phyloP scores from a whole-genome alignment of 2,797 vertebrate genomes.

The Pantherophis alleghaniensis region DNA sequence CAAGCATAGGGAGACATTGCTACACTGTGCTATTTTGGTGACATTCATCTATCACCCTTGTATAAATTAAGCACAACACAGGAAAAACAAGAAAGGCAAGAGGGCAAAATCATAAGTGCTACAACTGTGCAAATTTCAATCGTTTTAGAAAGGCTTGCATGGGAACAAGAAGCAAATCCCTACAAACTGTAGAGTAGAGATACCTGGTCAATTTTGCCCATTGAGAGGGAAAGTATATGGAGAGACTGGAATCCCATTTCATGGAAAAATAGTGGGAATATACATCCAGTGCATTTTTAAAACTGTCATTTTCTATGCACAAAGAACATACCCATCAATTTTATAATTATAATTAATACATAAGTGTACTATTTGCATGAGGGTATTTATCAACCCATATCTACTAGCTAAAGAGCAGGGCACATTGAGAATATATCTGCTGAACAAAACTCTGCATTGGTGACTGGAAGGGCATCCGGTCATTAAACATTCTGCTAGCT shows the following conservation, averaged over 20 bases:
- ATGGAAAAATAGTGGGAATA: background rate
- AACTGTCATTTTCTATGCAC: constrained; percentile 11
- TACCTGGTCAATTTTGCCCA: background rate
- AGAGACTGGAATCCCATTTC: constrained; percentile 5
- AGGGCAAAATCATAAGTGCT: background rate
- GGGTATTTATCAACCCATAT: constrained; percentile 24
- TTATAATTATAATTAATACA: constrained; percentile 35
- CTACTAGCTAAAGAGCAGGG: background rate
- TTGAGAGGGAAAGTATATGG: background rate
- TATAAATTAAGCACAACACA: constrained; percentile 16
- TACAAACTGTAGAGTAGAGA: background rate
- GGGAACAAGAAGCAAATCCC: background rate
- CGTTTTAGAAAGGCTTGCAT: background rate
- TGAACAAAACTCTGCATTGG: too few species aligned
- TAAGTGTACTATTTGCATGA: constrained; percentile 16
- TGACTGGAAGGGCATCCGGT: too few species aligned
- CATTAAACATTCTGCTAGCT: too few species aligned
- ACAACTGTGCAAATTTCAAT: background rate
- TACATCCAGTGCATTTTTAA: background rate
- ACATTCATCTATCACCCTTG: background rate
- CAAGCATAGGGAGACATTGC: background rate
- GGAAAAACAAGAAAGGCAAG: constrained; percentile 15
- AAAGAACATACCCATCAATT: constrained; percentile 11
- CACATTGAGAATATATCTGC: too few species aligned
- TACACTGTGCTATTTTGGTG: constrained; percentile 1